These are phyloP conservation scores for Parasteatoda tepidariorum DNA, from an alignment of 1,140 invertebrate genomes.

Conservation along the genomic window DNA sequence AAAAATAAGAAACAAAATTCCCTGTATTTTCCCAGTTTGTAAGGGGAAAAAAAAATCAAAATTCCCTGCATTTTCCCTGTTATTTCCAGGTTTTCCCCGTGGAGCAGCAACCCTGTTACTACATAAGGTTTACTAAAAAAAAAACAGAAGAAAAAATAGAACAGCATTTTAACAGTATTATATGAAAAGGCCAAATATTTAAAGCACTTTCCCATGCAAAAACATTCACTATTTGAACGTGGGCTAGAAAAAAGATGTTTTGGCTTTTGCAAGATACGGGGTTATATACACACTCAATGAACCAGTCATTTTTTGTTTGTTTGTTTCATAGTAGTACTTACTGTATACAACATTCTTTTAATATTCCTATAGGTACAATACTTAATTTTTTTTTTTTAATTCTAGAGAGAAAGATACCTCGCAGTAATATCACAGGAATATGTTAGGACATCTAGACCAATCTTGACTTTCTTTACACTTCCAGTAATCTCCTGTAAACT, in stretches of 20 bases:
- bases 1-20: neutral
- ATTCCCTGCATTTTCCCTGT: neutral
- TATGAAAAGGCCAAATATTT: neutral
- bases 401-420: neutral
- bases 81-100: neutral
- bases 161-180: neutral
- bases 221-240: neutral
- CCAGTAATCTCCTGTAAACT: constrained; percentile 94
- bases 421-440: constrained; percentile 73
- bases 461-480: constrained; percentile 87
- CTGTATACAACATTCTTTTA: neutral
- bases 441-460: constrained; percentile 92
- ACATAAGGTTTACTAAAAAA: too few species aligned
- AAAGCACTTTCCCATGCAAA: neutral
- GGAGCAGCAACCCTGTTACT: neutral
- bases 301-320: neutral
- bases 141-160: too few species aligned
- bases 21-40: neutral
- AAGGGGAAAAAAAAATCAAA: neutral
- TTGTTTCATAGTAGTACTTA: neutral
- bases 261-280: neutral
- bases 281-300: neutral
- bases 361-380: neutral
- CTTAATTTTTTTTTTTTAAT: neutral
- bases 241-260: neutral